Conservation (phyloP, 2,888 invertebrate species). For the Tyria jacobaeae region DNA sequence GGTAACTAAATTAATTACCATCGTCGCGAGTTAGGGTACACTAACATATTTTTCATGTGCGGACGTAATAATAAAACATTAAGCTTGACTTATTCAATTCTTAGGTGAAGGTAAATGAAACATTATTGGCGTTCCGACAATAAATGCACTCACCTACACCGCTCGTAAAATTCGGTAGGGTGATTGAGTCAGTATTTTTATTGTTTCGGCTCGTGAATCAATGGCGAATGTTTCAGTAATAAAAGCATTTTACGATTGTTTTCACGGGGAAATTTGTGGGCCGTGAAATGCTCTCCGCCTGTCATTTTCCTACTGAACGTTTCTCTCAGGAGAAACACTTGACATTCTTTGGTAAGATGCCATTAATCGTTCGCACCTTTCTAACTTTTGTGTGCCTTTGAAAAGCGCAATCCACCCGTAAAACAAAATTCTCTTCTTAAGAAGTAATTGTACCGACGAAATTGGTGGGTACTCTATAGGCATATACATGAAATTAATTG, state of each 20-base stretch:
- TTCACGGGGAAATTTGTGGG: constrained; percentile 84
- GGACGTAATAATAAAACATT: constrained; percentile 38
- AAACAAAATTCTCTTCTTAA: constrained; percentile 31
- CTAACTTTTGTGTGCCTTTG: constrained; percentile 30
- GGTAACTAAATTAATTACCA: constrained; percentile 37
- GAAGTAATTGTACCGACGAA: constrained; percentile 31
- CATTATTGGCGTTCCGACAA: constrained; percentile 74
- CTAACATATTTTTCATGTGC: constrained; percentile 25
- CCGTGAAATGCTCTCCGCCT: constrained; percentile 79
- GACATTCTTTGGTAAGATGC: constrained; percentile 66
- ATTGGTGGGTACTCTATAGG: constrained; percentile 24
- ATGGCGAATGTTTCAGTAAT: constrained; percentile 85
- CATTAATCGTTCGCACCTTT: constrained; percentile 54
- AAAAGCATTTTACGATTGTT: constrained; percentile 85
- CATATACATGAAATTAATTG: constrained; percentile 13
- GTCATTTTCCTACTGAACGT: constrained; percentile 76
- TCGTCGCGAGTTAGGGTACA: constrained; percentile 16
- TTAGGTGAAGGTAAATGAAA: constrained; percentile 75
- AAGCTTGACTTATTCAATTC: constrained; percentile 52
- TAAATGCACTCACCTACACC: constrained; percentile 81
- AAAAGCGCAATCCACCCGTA: constrained; percentile 30
- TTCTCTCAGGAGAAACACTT: constrained; percentile 66
- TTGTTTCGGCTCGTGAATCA: constrained; percentile 84
- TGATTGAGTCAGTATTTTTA: constrained; percentile 87
- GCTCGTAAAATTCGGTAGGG: constrained; percentile 81